Conservation (phyloP, 1,140 invertebrate species). For the Drosophila triauraria region DNA sequence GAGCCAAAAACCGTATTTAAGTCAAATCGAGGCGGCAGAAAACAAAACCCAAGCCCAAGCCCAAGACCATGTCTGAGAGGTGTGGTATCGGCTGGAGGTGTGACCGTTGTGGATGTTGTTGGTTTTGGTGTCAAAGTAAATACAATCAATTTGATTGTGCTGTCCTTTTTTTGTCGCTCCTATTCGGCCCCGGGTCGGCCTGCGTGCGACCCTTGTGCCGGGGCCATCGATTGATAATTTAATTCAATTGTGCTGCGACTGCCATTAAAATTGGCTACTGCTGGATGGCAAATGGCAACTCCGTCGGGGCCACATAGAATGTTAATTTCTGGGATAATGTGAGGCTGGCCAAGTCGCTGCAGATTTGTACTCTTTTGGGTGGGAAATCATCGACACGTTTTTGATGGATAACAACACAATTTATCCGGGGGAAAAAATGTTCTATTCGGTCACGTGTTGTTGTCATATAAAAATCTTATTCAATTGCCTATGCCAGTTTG, state of each 20-base stretch:
- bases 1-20: constrained; percentile 82
- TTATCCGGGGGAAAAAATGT: constrained; percentile 24
- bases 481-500: constrained; percentile 29
- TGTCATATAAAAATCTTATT: constrained; percentile 61
- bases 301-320: constrained; percentile 48
- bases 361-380: constrained; percentile 29
- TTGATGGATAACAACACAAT: constrained; percentile 52
- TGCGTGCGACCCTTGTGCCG: constrained; percentile 48
- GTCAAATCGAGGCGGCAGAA: constrained; percentile 66
- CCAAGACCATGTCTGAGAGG: constrained; percentile 31
- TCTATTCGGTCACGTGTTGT: constrained; percentile 47
- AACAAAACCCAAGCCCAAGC: constrained; percentile 31
- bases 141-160: constrained; percentile 80
- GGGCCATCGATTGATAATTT: constrained; percentile 77
- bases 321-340: constrained; percentile 64
- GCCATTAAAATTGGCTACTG: constrained; percentile 73
- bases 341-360: constrained; percentile 48
- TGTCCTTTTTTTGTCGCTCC: constrained; percentile 47
- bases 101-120: constrained; percentile 53
- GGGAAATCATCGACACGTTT: constrained; percentile 50
- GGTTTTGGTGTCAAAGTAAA: constrained; percentile 77
- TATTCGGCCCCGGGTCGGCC: background rate
- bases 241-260: constrained; percentile 74
- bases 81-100: constrained; percentile 14
- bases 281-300: constrained; percentile 29